Evolutionary conservation across 2,888 invertebrate species (phyloP), one percentile per base, ranked within the genome.

Genomic region (Ormyrus thymus): DNA sequence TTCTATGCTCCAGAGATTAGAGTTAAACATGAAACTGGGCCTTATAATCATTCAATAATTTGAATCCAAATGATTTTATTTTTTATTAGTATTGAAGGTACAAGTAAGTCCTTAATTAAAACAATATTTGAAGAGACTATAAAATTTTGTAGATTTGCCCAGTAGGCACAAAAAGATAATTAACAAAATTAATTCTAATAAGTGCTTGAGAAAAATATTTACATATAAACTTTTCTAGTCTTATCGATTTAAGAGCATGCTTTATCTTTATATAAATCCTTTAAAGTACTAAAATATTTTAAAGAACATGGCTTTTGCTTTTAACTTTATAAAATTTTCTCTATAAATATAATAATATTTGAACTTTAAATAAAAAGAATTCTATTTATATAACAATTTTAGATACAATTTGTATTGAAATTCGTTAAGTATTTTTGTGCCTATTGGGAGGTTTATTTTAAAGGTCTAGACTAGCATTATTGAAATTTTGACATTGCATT

Each of bases 1-100:
- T 90, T 81, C 83, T 89, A 81, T 90, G 90, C 85, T 87, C 88
- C 81, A 86, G 85, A 72, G 87, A 90, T 82, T 89, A 87, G 84
- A 78, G 43, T 69, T 71, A 69, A 51, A 65, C 72, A 69, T 59
- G 65, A 59, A 55, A 78, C 56, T 62, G 62, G 78, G 73, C 73
- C 73, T 78, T 78, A 69, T 4, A 66, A 58, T 74, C 8, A 58
- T 45, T 68, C 10, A 43, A 68, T 78, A 61, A 72, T 78, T 73
- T 78, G 55, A 68, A 59, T 78, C 46, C 15, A 71, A 71, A 78
- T 72, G 72, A 3, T 72, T 72, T 78, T 69, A 69, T 62, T 68
- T 78, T 71, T 61, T 73, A 69, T 68, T 15, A 45, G 51, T 71
- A 73, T 61, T 55, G 66, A 72, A 50, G 72, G 61, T 72, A 76